Conservation (phyloP, 2,888 invertebrate genomes). For the Oeneis ivallda region DNA sequence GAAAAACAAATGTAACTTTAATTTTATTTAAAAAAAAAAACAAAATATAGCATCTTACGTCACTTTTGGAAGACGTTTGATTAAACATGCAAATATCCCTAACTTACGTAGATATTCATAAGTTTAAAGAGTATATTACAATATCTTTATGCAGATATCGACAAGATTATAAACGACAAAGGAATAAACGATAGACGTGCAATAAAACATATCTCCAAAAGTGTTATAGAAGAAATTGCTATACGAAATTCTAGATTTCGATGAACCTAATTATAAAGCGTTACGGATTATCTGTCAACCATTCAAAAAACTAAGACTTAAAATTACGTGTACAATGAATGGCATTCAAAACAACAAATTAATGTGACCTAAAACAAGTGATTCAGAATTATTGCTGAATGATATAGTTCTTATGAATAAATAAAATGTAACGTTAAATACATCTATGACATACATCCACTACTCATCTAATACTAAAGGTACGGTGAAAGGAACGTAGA, state of each 20-base stretch:
- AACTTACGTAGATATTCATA: conserved; percentile 67
- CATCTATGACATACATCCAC: conserved; percentile 44
- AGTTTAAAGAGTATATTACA: conserved; percentile 53
- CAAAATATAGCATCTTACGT: conserved; percentile 61
- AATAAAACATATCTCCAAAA: conserved; percentile 63
- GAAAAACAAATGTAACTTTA: not conserved
- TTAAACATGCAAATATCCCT: conserved; percentile 74
- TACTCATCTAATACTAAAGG: conserved; percentile 52
- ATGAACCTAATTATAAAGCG: conserved; percentile 81
- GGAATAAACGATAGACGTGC: conserved; percentile 54
- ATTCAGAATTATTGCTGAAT: conserved; percentile 52
- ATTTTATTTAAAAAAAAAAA: conserved; percentile 3
- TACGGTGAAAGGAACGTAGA: conserved; percentile 75
- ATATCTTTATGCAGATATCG: conserved; percentile 48
- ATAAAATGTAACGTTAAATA: conserved; percentile 46
- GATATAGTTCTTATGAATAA: conserved; percentile 46
- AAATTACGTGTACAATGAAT: conserved; percentile 50
- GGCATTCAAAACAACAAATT: conserved; percentile 38
- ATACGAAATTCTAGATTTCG: conserved; percentile 75
- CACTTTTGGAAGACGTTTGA: conserved; percentile 80
- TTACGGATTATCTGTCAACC: conserved; percentile 73
- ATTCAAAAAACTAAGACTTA: conserved; percentile 59
- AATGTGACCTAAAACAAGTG: conserved; percentile 38
- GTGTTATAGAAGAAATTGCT: conserved; percentile 69
- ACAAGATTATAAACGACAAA: conserved; percentile 43